Evolutionary conservation across 2,888 invertebrate species (phyloP).

Genomic region (Meiosimyza platycephala): DNA sequence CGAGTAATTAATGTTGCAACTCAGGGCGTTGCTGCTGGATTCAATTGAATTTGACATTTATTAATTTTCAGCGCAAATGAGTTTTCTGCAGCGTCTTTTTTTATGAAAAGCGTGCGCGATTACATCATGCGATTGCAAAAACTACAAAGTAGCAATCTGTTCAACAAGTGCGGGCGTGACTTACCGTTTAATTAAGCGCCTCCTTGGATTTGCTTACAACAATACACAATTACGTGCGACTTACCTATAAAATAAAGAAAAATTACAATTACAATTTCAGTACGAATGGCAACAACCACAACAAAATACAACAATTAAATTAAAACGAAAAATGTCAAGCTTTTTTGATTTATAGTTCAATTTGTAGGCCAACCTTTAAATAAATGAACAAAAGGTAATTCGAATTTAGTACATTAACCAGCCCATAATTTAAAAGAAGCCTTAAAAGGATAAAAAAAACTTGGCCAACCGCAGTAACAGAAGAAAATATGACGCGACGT

Average conservation of each 20-base stretch:
- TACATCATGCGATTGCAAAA: background rate
- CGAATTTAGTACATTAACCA: no score
- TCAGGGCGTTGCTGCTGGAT: conserved; percentile 15
- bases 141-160: background rate
- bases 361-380: background rate
- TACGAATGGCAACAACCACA: background rate
- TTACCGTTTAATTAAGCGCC: conserved; percentile 20
- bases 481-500: background rate
- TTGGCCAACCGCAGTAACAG: no score
- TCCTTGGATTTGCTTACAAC: background rate
- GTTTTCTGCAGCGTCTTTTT: conserved; percentile 5
- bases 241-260: conserved; percentile 12
- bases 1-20: conserved; percentile 35
- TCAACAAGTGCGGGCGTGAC: conserved; percentile 27
- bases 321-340: conserved; percentile 9
- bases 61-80: conserved; percentile 22
- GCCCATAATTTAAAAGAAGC: no score
- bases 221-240: background rate
- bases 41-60: conserved; percentile 15
- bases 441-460: no score
- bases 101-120: background rate
- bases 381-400: no score
- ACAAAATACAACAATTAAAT: background rate
- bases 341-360: conserved; percentile 14
- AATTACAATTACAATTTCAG: background rate